A percentile compares a stretch with the other conserved stretches of the same genome.
Evolutionary conservation across 2,797 vertebrate genomes (phyloP).

Genomic region (Acomys russatus): DNA sequence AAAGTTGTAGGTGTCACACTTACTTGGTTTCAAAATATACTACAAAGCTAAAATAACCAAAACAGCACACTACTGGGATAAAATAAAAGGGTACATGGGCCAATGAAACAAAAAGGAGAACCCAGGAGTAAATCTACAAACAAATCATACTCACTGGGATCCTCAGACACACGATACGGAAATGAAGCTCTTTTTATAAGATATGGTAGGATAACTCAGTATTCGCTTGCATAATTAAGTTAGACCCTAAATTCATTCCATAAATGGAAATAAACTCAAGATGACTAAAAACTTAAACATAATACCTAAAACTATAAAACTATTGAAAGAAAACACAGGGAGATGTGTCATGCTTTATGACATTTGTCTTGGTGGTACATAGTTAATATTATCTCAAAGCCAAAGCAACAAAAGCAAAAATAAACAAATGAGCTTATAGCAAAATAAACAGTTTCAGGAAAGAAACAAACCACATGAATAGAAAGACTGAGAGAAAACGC

Average conservation of each 20-base stretch:
- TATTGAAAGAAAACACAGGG: not conserved
- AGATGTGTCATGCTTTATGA: not conserved
- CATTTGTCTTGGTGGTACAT: not conserved
- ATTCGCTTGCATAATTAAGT: too few relatives aligned
- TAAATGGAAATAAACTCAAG: not conserved
- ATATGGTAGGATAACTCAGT: too few relatives aligned
- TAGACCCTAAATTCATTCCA: not conserved
- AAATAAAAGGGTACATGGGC: too few relatives aligned
- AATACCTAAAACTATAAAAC: too few relatives aligned
- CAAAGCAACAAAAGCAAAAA: not conserved
- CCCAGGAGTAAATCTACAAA: not conserved
- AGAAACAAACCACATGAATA: not conserved
- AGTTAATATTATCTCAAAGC: not conserved
- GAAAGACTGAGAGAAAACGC: not conserved
- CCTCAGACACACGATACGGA: not conserved
- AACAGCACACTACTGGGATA: too few relatives aligned
- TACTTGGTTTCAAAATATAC: not conserved
- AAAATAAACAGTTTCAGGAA: not conserved
- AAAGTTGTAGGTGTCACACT: not conserved
- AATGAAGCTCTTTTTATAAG: too few relatives aligned
- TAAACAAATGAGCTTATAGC: too few relatives aligned
- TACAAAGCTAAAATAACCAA: too few relatives aligned
- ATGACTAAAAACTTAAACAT: too few relatives aligned
- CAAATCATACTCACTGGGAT: not conserved
- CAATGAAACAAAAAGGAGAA: too few relatives aligned